phyloP scores from a whole-genome alignment of 2,797 vertebrate genomes.

The Tinamus major region DNA sequence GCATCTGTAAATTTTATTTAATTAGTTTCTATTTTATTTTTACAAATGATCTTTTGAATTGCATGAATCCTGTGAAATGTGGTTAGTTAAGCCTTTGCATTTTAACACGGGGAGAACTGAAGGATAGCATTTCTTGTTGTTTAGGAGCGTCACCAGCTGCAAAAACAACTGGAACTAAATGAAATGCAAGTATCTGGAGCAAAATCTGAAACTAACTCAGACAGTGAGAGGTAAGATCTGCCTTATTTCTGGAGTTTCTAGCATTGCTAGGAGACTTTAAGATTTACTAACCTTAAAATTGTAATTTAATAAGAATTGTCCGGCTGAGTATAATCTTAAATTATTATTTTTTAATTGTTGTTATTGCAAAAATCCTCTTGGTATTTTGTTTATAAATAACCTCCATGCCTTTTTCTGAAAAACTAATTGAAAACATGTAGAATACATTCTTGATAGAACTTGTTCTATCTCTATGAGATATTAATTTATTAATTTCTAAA shows the following conservation, averaged over 20 bases:
- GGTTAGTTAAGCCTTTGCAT: slow-evolving; percentile 10
- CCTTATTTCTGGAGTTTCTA: not conserved
- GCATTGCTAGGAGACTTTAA: not conserved
- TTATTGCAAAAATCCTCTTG: not conserved
- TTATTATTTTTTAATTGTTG: not conserved
- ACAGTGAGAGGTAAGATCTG: slow-evolving; percentile 74
- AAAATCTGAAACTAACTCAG: slow-evolving; percentile 70
- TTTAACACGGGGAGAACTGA: slow-evolving; percentile 1
- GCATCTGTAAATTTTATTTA: not conserved
- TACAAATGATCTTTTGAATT: slow-evolving; percentile 28
- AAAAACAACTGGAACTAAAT: slow-evolving; percentile 86
- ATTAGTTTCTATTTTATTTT: slow-evolving; percentile 46
- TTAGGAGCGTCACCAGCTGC: slow-evolving; percentile 91
- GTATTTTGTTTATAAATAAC: not conserved
- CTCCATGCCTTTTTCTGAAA: not conserved
- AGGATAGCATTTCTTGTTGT: slow-evolving; percentile 7
- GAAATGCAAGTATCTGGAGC: slow-evolving; percentile 86
- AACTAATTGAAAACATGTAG: not conserved
- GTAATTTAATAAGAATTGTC: not conserved
- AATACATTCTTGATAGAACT: not conserved
- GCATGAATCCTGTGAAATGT: not conserved
- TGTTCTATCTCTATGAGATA: not conserved
- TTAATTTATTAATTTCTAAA: too few relatives aligned
- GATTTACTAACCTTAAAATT: not conserved
- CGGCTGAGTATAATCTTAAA: not conserved